phyloP scores from a whole-genome alignment of 2,113 vertebrate genomes.

The Plotosus lineatus region DNA sequence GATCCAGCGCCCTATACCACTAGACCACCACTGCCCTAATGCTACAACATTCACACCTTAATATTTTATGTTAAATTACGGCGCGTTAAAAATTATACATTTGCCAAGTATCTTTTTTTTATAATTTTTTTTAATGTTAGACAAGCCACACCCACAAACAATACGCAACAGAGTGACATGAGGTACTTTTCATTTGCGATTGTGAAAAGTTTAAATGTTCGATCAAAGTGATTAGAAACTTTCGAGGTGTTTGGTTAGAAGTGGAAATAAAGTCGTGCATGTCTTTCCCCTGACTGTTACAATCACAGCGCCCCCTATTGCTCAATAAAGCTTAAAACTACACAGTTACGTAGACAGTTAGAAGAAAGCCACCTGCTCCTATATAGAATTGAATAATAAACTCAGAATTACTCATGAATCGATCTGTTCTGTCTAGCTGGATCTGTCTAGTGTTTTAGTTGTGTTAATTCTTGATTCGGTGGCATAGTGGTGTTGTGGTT shows the following conservation, averaged over 20 bases:
- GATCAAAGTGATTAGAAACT: background rate
- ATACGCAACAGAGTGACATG: background rate
- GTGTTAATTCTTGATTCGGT: background rate
- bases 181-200: background rate
- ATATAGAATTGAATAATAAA: background rate
- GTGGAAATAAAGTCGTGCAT: background rate
- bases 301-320: background rate
- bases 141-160: background rate
- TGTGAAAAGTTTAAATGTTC: background rate
- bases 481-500: too few species aligned
- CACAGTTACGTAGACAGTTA: background rate
- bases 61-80: background rate
- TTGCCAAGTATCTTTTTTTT: background rate
- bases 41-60: too few species aligned
- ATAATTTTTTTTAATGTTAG: background rate
- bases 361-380: background rate
- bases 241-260: background rate
- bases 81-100: background rate
- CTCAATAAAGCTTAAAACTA: background rate
- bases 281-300: background rate
- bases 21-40: too few species aligned
- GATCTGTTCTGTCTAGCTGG: background rate
- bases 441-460: background rate
- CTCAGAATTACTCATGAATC: background rate
- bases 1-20: too few species aligned